phyloP scores from a whole-genome alignment of 2,888 invertebrate genomes.

The Heliconius charithonia region DNA sequence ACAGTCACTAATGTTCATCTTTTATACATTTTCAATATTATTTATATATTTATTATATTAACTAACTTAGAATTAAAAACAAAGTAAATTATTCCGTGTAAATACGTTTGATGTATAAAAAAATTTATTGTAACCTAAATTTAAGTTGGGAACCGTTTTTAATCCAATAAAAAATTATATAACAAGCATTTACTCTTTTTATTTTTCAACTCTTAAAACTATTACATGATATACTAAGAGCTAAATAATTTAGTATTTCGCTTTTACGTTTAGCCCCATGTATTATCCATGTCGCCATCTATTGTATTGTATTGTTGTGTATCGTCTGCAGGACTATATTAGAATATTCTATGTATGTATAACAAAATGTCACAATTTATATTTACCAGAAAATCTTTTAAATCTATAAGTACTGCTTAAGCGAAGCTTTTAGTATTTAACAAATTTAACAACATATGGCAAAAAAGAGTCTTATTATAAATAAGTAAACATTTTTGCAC shows the following conservation, averaged over 20 bases:
- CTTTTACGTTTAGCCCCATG: neutral
- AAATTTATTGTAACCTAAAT: constrained; percentile 1
- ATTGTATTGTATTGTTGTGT: too few relatives aligned
- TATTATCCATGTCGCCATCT: too few relatives aligned
- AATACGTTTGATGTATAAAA: constrained; percentile 11
- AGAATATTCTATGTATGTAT: neutral
- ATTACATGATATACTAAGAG: neutral
- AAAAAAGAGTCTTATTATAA: neutral
- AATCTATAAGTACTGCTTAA: neutral
- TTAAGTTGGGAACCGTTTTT: neutral
- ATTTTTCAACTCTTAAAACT: neutral
- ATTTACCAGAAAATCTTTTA: neutral
- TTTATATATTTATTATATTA: neutral
- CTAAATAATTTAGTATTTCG: neutral
- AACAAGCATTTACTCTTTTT: constrained; percentile 12
- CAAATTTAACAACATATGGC: neutral
- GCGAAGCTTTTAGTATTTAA: neutral
- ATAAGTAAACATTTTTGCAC: constrained; percentile 15
- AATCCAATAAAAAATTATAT: constrained; percentile 18
- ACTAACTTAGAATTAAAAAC: neutral
- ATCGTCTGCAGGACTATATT: neutral
- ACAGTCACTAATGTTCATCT: neutral
- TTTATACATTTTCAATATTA: neutral
- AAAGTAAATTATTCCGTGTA: constrained; percentile 3
- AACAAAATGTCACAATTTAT: neutral